Percentiles rank a stretch among this genome's conserved stretches.
Conservation (phyloP, 2,797 vertebrate genomes). For the Chanos chanos region DNA sequence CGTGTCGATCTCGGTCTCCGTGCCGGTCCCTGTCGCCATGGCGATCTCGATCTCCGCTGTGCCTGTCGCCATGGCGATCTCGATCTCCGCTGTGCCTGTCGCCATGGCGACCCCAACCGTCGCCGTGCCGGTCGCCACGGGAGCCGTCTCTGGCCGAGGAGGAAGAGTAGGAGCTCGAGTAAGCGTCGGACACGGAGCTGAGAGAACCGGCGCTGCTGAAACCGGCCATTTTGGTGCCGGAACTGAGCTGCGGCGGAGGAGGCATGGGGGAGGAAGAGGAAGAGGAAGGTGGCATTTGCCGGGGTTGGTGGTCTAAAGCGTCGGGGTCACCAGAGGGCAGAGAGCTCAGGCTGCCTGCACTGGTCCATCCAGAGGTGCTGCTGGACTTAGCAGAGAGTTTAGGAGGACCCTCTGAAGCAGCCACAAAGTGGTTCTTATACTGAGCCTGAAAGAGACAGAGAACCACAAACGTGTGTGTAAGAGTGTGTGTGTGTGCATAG, state of each 20-base stretch:
- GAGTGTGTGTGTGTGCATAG: background rate
- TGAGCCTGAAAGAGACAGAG: constrained; percentile 75
- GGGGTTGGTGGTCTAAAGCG: no score
- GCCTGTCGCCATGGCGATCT: constrained; percentile 46
- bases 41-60: constrained; percentile 43
- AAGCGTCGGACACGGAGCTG: constrained; percentile 78
- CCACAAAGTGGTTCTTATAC: constrained; percentile 97
- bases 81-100: constrained; percentile 21
- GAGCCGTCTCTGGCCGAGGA: constrained; percentile 58
- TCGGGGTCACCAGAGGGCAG: constrained; percentile 77
- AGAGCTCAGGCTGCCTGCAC: constrained; percentile 92
- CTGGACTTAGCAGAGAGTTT: constrained; percentile 84
- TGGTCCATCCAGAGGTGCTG: constrained; percentile 91
- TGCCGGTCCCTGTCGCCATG: constrained; percentile 49
- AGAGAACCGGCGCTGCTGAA: constrained; percentile 91
- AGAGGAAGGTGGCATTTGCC: no score
- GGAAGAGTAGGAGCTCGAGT: constrained; percentile 54
- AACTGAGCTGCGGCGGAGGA: constrained; percentile 37
- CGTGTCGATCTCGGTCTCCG: constrained; percentile 54
- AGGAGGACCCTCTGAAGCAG: constrained; percentile 85
- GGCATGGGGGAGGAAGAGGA: constrained; percentile 48
- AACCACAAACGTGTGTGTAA: background rate
- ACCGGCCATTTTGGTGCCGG: constrained; percentile 67
- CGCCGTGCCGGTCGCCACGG: constrained; percentile 47
- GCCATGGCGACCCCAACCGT: constrained; percentile 29